Evolutionary conservation across 1,140 invertebrate genomes (phyloP), one percentile per base, ranked within the genome.

Genomic region (Physella acuta): DNA sequence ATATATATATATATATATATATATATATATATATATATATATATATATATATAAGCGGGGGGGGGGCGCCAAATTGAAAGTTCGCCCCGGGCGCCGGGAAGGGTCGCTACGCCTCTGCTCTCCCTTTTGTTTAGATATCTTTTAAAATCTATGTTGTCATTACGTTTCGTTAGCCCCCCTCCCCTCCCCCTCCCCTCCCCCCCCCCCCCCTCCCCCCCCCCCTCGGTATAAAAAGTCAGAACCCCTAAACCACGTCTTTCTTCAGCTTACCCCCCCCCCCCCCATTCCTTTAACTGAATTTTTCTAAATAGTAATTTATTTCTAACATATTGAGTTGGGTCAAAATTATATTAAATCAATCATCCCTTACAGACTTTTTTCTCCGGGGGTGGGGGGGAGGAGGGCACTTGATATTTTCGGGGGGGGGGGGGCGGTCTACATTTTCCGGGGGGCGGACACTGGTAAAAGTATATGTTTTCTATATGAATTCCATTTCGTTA

Each of bases 101-200:
- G 11, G 11, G 11, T n/a, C 44, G 11, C 44, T n/a, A 14, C 44
- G 11, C n/a, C 44, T n/a, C n/a, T n/a, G 11, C 44, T 49, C 44
- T 49, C 11, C 44, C 44, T 49, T n/a, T n/a, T 49, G 11, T n/a
- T n/a, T 49, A 11, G 11, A 14, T n/a, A 11, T 49, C 44, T n/a
- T 49, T n/a, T n/a, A 14, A 11, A 11, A 14, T n/a, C 44, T 49
- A 14, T n/a, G 11, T 49, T n/a, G 11, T 49, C 44, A 11, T n/a
- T 49, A 11, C 44, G 11, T n/a, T n/a, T 49, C 44, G 11, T n/a
- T 49, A 11, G 11, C n/a, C 44, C 44, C 44, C 44, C 44, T 49
- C 44, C 44, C 44, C 44, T 49, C 44, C 44, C 44, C n/a, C 44
- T 49, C 44, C 44, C n/a, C 44, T n/a, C n/a, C 44, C 44, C 44